A percentile compares a stretch with the other conserved stretches of the same genome.
phyloP scores from a whole-genome alignment of 2,113 vertebrate genomes.

The Callipepla squamata region DNA sequence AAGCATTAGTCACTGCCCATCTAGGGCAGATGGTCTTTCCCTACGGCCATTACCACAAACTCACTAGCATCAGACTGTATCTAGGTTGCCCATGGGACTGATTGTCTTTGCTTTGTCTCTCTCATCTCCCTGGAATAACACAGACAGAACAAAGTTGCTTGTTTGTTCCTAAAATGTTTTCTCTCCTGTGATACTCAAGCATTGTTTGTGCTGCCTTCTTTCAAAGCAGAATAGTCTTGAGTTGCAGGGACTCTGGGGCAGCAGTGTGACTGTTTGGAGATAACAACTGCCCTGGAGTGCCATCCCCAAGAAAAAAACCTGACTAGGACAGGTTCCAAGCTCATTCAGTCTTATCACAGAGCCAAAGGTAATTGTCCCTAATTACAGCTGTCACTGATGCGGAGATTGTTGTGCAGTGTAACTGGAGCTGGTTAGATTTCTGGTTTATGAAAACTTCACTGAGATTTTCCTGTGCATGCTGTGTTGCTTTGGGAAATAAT shows the following conservation, averaged over 20 bases:
- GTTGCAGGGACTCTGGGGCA: neutral
- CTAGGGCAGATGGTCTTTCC: neutral
- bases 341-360: conserved; percentile 2
- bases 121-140: neutral
- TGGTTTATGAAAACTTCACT: neutral
- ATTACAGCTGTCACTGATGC: neutral
- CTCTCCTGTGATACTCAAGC: neutral
- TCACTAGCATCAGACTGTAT: neutral
- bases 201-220: neutral
- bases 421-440: neutral
- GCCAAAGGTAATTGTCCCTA: neutral
- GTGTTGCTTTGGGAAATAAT: neutral
- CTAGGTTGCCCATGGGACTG: neutral
- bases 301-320: neutral
- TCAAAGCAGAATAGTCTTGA: neutral
- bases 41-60: neutral
- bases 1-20: neutral
- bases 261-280: neutral
- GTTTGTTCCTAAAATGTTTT: neutral
- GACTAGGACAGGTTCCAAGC: neutral
- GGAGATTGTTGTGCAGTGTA: neutral
- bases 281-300: neutral
- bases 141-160: neutral
- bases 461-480: neutral
- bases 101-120: neutral